Conservation (phyloP, 2,888 invertebrate species). For the Imbricaverruca yamaguchii region DNA sequence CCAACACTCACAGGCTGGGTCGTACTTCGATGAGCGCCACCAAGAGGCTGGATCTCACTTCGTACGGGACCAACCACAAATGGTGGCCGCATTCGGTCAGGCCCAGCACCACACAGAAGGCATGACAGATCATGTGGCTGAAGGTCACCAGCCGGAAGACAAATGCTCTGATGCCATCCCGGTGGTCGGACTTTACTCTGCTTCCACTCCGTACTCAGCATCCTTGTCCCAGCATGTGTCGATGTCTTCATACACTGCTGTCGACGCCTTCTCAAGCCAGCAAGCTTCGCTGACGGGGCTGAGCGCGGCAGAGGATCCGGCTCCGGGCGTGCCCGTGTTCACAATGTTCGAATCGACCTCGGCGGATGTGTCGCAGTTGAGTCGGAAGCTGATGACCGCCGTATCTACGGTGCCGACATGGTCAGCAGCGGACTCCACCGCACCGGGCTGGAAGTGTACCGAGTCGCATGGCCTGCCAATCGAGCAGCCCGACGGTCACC, state of each 20-base stretch:
- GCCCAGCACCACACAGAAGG: not conserved
- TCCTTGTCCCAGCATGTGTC: too few relatives aligned
- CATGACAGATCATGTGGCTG: too few relatives aligned
- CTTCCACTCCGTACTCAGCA: too few relatives aligned
- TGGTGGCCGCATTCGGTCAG: not conserved
- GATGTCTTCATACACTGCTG: too few relatives aligned
- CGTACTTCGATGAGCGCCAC: not conserved
- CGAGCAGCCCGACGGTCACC: not conserved
- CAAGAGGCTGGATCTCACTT: not conserved
- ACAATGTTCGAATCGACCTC: not conserved
- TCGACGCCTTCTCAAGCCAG: too few relatives aligned
- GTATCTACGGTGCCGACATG: not conserved
- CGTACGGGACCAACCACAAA: not conserved
- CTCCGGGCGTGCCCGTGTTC: not conserved
- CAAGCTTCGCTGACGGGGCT: too few relatives aligned
- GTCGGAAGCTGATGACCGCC: too few relatives aligned
- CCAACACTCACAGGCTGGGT: not conserved
- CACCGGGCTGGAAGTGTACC: not conserved
- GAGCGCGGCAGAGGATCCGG: too few relatives aligned
- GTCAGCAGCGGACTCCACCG: not conserved
- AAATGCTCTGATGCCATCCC: too few relatives aligned
- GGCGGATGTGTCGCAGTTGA: too few relatives aligned
- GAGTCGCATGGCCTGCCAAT: not conserved
- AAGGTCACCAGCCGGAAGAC: too few relatives aligned
- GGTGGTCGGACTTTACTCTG: too few relatives aligned